These are phyloP conservation scores for Thymelicus lineola DNA, from an alignment of 2,888 invertebrate species.

Conservation along the genomic window DNA sequence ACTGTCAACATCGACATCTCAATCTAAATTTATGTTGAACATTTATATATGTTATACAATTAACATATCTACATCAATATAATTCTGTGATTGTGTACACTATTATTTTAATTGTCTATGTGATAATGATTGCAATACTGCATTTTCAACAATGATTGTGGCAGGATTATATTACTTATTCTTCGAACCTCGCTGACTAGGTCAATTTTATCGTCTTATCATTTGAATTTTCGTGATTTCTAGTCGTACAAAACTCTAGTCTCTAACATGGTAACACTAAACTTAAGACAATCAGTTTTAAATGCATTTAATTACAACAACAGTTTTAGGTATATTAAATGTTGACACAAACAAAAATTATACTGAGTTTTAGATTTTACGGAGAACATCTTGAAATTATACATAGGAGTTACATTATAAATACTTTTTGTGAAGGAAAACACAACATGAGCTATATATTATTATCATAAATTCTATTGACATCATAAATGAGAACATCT, in stretches of 20 bases:
- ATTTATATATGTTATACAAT: conserved; percentile 43
- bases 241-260: conserved; percentile 32
- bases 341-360: conserved; percentile 22
- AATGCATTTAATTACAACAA: conserved; percentile 10
- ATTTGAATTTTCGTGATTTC: conserved; percentile 16
- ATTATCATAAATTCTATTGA: conserved; percentile 44
- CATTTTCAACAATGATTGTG: conserved; percentile 37
- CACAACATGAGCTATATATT: conserved; percentile 43
- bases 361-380: background rate
- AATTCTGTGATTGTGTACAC: conserved; percentile 47
- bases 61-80: conserved; percentile 46
- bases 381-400: conserved; percentile 1
- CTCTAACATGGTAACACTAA: conserved; percentile 40
- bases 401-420: conserved; percentile 23
- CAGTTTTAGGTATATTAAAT: conserved; percentile 7
- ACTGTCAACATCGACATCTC: conserved; percentile 64
- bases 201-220: conserved; percentile 13
- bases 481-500: conserved; percentile 44
- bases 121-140: conserved; percentile 35
- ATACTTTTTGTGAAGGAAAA: conserved; percentile 38
- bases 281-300: conserved; percentile 25
- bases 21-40: conserved; percentile 47
- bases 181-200: conserved; percentile 26
- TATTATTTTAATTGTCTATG: conserved; percentile 44
- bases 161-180: conserved; percentile 40